Evolutionary conservation across 2,888 invertebrate species (phyloP).

Genomic region (Drosophila mettleri): DNA sequence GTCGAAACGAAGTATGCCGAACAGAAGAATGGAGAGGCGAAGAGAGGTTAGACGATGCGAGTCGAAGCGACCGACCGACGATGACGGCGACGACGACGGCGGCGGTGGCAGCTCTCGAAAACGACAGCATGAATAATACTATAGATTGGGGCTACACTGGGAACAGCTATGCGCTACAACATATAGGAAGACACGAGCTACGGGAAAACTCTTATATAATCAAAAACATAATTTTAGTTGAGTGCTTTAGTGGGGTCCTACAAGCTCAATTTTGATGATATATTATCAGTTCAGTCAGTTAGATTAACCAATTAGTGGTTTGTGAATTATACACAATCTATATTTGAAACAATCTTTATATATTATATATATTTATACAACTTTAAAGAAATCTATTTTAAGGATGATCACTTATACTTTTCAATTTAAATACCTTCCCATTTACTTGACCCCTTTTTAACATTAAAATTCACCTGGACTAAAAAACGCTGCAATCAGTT

Average conservation of each 20-base stretch:
- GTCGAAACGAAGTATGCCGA: neutral
- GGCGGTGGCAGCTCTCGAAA: conserved; percentile 54
- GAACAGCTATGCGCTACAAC: conserved; percentile 50
- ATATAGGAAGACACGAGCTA: conserved; percentile 28
- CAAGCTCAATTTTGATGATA: neutral
- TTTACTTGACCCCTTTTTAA: neutral
- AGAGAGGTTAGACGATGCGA: conserved; percentile 45
- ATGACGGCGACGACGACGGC: conserved; percentile 31
- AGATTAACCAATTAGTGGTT: neutral
- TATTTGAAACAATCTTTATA: neutral
- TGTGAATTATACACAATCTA: neutral
- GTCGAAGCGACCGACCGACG: conserved; percentile 40
- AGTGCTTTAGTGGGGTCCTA: neutral
- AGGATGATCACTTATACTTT: neutral
- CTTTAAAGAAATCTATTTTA: neutral
- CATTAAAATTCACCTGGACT: neutral
- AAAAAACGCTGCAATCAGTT: neutral
- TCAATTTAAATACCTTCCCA: too few relatives aligned
- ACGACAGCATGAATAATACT: conserved; percentile 65
- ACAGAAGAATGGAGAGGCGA: conserved; percentile 29
- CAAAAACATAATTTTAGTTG: neutral
- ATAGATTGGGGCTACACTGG: conserved; percentile 61
- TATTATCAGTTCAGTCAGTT: neutral
- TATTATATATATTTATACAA: neutral
- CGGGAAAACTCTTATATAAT: conserved; percentile 21